Evolutionary conservation across 2,797 vertebrate species (phyloP).

Genomic region (Mycteria americana): DNA sequence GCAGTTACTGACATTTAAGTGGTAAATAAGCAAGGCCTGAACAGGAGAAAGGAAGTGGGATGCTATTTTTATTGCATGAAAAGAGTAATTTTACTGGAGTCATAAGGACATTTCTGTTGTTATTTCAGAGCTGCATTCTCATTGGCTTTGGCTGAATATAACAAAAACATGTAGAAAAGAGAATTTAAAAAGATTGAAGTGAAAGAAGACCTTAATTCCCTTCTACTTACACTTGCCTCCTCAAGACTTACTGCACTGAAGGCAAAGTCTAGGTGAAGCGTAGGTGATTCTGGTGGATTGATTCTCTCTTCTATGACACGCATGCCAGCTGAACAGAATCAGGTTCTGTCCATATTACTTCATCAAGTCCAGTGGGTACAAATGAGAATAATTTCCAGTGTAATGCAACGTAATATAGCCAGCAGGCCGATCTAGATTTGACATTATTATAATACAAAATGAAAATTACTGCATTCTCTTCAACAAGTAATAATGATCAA

Average conservation of each 20-base stretch:
- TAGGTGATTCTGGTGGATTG: not conserved
- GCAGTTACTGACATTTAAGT: not conserved
- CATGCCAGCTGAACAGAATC: not conserved
- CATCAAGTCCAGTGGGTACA: not conserved
- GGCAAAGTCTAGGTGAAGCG: not conserved
- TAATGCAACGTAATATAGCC: not conserved
- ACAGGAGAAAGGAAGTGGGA: not conserved
- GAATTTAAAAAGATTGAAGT: not conserved
- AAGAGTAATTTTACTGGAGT: not conserved
- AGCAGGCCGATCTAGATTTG: not conserved
- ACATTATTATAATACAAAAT: not conserved
- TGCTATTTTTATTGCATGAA: not conserved
- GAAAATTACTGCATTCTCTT: not conserved
- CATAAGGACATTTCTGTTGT: not conserved
- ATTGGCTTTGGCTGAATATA: not conserved
- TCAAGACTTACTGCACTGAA: not conserved
- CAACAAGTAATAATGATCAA: not conserved
- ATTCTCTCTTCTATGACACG: not conserved
- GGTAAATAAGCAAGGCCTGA: not conserved
- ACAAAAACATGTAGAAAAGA: not conserved
- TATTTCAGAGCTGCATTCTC: not conserved
- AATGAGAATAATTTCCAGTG: not conserved
- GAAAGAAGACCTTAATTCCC: not conserved
- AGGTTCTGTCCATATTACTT: not conserved
- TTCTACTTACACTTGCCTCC: not conserved